These are phyloP conservation scores for Papilio gigon DNA, from an alignment of 2,888 invertebrate species.

Conservation along the genomic window DNA sequence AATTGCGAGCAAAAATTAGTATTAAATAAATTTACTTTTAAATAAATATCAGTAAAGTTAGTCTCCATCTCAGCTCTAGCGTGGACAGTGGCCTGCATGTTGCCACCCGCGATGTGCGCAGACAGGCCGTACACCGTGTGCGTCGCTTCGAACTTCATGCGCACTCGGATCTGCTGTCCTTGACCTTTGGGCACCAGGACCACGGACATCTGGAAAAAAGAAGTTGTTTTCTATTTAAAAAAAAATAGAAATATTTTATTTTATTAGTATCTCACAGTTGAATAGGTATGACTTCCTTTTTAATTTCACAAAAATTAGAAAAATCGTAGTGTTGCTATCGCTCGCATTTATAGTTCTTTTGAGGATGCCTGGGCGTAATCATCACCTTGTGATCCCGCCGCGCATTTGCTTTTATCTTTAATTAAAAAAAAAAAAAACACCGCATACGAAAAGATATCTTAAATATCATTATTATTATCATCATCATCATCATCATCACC, in stretches of 20 bases:
- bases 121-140: slow-evolving; percentile 57
- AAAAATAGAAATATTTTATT: slow-evolving; percentile 7
- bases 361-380: too few species aligned
- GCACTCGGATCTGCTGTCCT: slow-evolving; percentile 61
- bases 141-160: slow-evolving; percentile 58
- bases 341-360: too few species aligned
- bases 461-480: too few species aligned
- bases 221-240: slow-evolving; percentile 7
- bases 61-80: slow-evolving; percentile 60
- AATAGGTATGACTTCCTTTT: too few species aligned
- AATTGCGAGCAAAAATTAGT: not conserved
- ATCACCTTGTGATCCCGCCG: too few species aligned
- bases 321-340: too few species aligned
- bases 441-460: too few species aligned
- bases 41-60: slow-evolving; percentile 69
- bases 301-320: too few species aligned
- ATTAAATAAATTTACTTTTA: slow-evolving; percentile 60
- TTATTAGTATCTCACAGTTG: too few species aligned
- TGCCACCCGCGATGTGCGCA: slow-evolving; percentile 62
- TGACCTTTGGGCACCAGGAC: slow-evolving; percentile 67
- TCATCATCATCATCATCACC: too few species aligned
- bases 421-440: too few species aligned
- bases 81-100: slow-evolving; percentile 59
- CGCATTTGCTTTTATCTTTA: too few species aligned
- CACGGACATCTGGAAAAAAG: slow-evolving; percentile 61